Evolutionary conservation across 2,113 vertebrate species (phyloP), one percentile per base, ranked within the genome.

Genomic region (Eonycteris spelaea): DNA sequence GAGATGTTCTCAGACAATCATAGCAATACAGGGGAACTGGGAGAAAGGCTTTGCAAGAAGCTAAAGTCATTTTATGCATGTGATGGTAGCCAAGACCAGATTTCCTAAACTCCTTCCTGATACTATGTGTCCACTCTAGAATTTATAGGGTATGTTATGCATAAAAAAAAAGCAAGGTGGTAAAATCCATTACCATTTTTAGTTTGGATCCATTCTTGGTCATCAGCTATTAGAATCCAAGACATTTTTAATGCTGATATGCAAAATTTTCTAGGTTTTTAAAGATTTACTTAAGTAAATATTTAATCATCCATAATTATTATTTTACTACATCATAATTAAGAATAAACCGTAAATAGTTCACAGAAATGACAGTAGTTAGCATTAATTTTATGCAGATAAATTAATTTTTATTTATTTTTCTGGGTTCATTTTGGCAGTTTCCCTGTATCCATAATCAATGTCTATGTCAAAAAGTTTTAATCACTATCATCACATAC

Each of bases 271-370:
- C 28, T 68, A 16, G 73, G 7, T 30, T 18, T 48, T 74, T 48
- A 33, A 33, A 48, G 43, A 75, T 75, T 75, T 48, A 48, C 73
- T 33, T 19, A 19, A 75, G 73, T 48, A 75, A 75, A 48, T 48
- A 53, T 88, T 83, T 94, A 80, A 89, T 90, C 65, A 59, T 35
- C 84, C 22, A 55, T 75, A 92, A 89, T 85, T 19, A 40, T 92
- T 92, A 89, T 89, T 96, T 92, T 92, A 71, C 65, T 89, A 38
- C 35, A 80, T 89, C 3, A 2, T 91, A 92, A 85, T 92, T 95
- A 74, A 59, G 45, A 78, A 80, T 67, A 80, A 89, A 67, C 57
- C 33, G 2, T 79, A 95, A 95, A 59, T 67, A 89, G 33, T 67
- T 87, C 70, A 43, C 16, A n/a, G 40, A 78, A 92, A 77, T 83